phyloP scores from a whole-genome alignment of 2,797 vertebrate genomes.

The Accipiter badius region DNA sequence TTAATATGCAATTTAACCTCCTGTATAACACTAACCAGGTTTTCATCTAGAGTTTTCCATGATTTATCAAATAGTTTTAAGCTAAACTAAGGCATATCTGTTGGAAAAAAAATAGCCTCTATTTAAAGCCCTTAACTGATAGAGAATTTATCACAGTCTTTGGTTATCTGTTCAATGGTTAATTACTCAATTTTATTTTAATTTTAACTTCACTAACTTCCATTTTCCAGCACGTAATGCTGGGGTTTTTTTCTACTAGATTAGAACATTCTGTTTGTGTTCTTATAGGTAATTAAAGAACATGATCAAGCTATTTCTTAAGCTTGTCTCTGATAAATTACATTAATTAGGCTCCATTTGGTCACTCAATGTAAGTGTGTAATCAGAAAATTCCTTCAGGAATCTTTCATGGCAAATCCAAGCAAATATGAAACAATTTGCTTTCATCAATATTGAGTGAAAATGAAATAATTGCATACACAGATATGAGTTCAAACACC shows the following conservation, averaged over 20 bases:
- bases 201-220: not conserved
- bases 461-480: not conserved
- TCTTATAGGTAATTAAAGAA: not conserved
- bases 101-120: not conserved
- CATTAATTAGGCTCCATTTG: not conserved
- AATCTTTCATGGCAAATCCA: not conserved
- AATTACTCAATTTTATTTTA: not conserved
- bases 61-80: not conserved
- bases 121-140: not conserved
- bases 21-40: not conserved
- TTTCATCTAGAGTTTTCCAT: not conserved
- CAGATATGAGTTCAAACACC: not conserved
- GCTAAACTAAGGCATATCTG: not conserved
- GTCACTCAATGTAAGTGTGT: not conserved
- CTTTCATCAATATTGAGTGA: not conserved
- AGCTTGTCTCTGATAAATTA: not conserved
- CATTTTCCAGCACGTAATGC: not conserved
- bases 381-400: not conserved
- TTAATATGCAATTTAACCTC: not conserved
- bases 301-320: not conserved
- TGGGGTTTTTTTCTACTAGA: not conserved
- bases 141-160: not conserved
- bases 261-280: not conserved
- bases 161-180: not conserved
- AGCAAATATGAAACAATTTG: not conserved